Conservation (phyloP, 2,113 vertebrate species). For the Pelecanoides urinatrix region DNA sequence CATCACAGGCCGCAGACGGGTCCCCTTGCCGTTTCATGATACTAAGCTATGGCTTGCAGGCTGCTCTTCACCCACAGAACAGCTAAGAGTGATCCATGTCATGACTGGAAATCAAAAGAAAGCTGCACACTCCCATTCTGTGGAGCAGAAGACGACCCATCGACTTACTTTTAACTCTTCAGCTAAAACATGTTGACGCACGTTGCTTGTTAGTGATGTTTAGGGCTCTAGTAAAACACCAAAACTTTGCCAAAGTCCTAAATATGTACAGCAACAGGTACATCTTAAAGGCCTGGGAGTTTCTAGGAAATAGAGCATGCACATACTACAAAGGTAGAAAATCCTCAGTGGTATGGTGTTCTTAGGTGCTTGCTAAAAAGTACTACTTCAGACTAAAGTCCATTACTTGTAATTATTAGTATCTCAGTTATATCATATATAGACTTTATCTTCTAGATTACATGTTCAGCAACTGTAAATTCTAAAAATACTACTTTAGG, state of each 20-base stretch:
- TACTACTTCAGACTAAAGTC: neutral
- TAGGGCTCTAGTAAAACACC: neutral
- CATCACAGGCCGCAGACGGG: rapidly evolving
- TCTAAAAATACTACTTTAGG: neutral
- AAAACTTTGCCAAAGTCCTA: neutral
- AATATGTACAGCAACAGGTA: neutral
- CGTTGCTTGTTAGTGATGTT: neutral
- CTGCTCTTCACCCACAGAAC: neutral
- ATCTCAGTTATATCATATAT: neutral
- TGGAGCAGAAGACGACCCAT: neutral
- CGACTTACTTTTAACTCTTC: neutral
- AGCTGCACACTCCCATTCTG: neutral
- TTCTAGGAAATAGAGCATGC: neutral
- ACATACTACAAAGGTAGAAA: neutral
- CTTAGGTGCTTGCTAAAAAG: neutral
- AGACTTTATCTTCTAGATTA: neutral
- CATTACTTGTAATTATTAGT: neutral
- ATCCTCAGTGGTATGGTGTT: no score
- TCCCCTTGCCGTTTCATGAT: rapidly evolving
- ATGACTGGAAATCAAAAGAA: neutral
- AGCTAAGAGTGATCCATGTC: rapidly evolving
- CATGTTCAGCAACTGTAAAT: neutral
- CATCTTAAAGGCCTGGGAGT: no score
- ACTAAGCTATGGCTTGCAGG: no score
- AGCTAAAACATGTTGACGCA: neutral